Conservation (phyloP, 2,113 vertebrate species). For the Neotragus pygmaeus region DNA sequence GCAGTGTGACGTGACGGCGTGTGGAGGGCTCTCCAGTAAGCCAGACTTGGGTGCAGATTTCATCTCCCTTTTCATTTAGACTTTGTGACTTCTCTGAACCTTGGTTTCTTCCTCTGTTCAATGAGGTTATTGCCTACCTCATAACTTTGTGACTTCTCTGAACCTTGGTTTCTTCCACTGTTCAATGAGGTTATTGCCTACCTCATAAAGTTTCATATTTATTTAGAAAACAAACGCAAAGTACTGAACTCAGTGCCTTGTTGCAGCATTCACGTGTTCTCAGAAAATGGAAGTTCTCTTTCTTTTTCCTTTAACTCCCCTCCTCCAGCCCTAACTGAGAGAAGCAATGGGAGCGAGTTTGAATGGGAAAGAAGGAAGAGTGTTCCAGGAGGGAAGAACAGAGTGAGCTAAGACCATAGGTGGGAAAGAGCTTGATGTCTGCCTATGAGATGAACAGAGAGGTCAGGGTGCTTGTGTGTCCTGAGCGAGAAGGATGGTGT, state of each 20-base stretch:
- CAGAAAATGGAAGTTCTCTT: not conserved
- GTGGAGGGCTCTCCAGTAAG: not conserved
- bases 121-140: not conserved
- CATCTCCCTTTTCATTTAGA: not conserved
- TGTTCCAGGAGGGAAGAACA: not conserved
- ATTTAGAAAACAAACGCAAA: not conserved
- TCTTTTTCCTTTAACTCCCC: not conserved
- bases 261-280: not conserved
- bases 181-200: not conserved
- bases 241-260: not conserved
- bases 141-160: not conserved
- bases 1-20: not conserved
- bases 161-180: not conserved
- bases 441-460: not conserved
- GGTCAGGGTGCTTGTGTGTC: not conserved
- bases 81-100: not conserved
- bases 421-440: not conserved
- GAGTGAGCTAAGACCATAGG: not conserved
- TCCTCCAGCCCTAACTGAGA: not conserved
- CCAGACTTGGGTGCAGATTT: not conserved
- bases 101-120: not conserved
- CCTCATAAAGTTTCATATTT: not conserved
- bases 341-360: not conserved
- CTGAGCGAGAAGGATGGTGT: not conserved
- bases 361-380: not conserved